Evolutionary conservation across 2,797 vertebrate genomes (phyloP), one percentile per base, ranked within the genome.

Genomic region (Brachymystax lenok): DNA sequence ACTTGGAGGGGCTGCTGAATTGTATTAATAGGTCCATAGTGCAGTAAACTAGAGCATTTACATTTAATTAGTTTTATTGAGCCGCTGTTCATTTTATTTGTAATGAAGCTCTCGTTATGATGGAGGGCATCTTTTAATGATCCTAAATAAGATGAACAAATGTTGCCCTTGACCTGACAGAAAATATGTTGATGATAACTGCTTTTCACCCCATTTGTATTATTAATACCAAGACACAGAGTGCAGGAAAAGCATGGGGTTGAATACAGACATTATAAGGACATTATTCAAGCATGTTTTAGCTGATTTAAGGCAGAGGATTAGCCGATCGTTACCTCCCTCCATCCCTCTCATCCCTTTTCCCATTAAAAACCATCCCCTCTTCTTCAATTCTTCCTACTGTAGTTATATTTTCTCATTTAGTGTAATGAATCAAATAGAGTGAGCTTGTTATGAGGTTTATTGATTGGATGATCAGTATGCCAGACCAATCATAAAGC

Each of bases 21-120:
- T 94, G 94, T 95, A 95, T 93, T 91, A 96, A 93, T 94, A 94
- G 94, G 94, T 95, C 94, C 86, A 93, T 94, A 92, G 74, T 84
- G 92, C 92, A 93, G 93, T 96, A 96, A 96, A 96, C 94, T 93
- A 95, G 92, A 90, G 92, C 94, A 93, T 97, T 96, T 96, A 94
- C 91, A 95, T 96, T 96, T 96, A 95, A 97, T 97, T 96, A 95
- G 92, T 95, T 96, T 95, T 95, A 97, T 96, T 95, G 95, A 97
- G 92, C 94, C 71, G 83, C 86, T 87, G 91, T 91, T 94, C 91
- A 81, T 96, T 97, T 96, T 93, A 94, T 96, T 94, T 92, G 93
- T 93, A 94, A 95, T 95, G 93, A 94, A 94, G 91, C 92, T 84
- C 90, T 90, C 89, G 91, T 95, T 95, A 96, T 95, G 95, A 96